phyloP scores from a whole-genome alignment of 2,888 invertebrate genomes.

The Adelognathus sp. region DNA sequence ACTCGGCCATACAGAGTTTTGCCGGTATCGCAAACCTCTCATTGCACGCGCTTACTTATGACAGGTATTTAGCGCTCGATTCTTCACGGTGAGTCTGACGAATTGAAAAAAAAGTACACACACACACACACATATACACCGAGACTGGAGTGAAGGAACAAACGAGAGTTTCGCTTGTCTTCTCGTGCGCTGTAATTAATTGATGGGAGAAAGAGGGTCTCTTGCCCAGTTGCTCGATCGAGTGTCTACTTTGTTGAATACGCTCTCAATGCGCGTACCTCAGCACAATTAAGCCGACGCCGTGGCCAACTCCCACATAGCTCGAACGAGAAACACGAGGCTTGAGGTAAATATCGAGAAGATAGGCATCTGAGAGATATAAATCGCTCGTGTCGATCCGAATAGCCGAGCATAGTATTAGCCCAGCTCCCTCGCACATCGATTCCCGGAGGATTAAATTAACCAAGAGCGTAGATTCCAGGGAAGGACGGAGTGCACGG shows the following conservation, averaged over 20 bases:
- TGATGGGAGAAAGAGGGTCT: slow-evolving; percentile 39
- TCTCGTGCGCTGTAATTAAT: slow-evolving; percentile 47
- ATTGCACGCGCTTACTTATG: slow-evolving; percentile 43
- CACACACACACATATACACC: neutral
- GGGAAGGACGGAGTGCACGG: neutral
- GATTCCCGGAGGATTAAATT: slow-evolving; percentile 56
- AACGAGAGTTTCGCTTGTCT: slow-evolving; percentile 14
- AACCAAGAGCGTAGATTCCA: slow-evolving; percentile 42
- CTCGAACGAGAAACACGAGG: slow-evolving; percentile 23
- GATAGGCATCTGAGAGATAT: slow-evolving; percentile 75
- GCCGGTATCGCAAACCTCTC: slow-evolving; percentile 19
- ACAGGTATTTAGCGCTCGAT: slow-evolving; percentile 46
- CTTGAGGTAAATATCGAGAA: slow-evolving; percentile 69
- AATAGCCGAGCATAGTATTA: slow-evolving; percentile 61
- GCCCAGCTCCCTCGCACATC: slow-evolving; percentile 34
- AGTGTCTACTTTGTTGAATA: slow-evolving; percentile 36
- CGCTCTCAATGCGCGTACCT: slow-evolving; percentile 29
- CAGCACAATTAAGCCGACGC: slow-evolving; percentile 47
- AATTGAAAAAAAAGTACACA: slow-evolving; percentile 8
- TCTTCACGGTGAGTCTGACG: slow-evolving; percentile 27
- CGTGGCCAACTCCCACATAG: neutral
- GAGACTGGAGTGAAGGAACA: neutral
- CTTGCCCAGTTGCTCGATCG: slow-evolving; percentile 41
- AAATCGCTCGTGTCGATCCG: slow-evolving; percentile 73
- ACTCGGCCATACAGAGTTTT: slow-evolving; percentile 5